phyloP scores from a whole-genome alignment of 2,888 invertebrate species.

The Drosophila sordidula region DNA sequence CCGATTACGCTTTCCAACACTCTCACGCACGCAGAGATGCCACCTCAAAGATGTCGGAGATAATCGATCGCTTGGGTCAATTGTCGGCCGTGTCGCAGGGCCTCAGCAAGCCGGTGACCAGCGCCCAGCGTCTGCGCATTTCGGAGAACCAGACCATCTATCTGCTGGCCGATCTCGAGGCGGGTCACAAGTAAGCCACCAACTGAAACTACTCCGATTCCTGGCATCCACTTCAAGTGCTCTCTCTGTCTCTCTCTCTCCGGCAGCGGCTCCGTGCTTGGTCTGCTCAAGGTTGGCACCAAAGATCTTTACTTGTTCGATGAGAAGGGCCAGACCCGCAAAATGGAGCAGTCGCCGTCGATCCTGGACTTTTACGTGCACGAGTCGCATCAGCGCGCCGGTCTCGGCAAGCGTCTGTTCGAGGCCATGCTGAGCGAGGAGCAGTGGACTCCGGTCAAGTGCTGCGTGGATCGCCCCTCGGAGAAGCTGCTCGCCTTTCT shows the following conservation, averaged over 20 bases:
- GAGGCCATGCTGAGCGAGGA: slow-evolving; percentile 93
- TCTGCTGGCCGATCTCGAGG: slow-evolving; percentile 83
- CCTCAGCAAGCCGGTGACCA: slow-evolving; percentile 90
- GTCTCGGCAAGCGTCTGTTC: slow-evolving; percentile 93
- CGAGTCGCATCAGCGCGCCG: slow-evolving; percentile 93
- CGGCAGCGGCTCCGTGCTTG: slow-evolving; percentile 91
- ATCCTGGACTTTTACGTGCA: slow-evolving; percentile 97
- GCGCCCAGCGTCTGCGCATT: slow-evolving; percentile 88
- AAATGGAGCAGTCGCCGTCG: slow-evolving; percentile 93
- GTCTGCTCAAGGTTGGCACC: slow-evolving; percentile 94
- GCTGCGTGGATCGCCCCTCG: slow-evolving; percentile 97
- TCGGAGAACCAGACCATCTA: slow-evolving; percentile 85
- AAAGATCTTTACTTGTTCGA: slow-evolving; percentile 96
- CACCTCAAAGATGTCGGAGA: slow-evolving; percentile 87
- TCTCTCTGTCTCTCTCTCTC: no score
- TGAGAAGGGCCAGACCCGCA: slow-evolving; percentile 89
- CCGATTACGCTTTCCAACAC: slow-evolving; percentile 68
- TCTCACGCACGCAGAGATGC: slow-evolving; percentile 86
- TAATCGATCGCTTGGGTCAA: slow-evolving; percentile 90
- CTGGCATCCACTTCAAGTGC: neutral
- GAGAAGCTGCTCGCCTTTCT: slow-evolving; percentile 94
- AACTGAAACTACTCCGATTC: no score
- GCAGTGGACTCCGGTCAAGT: slow-evolving; percentile 88
- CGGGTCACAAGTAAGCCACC: slow-evolving; percentile 87
- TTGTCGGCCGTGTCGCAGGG: slow-evolving; percentile 91